A percentile compares a stretch with the other conserved stretches of the same genome.
Evolutionary conservation across 2,113 vertebrate species (phyloP).

Genomic region (Pelmatolapia mariae): DNA sequence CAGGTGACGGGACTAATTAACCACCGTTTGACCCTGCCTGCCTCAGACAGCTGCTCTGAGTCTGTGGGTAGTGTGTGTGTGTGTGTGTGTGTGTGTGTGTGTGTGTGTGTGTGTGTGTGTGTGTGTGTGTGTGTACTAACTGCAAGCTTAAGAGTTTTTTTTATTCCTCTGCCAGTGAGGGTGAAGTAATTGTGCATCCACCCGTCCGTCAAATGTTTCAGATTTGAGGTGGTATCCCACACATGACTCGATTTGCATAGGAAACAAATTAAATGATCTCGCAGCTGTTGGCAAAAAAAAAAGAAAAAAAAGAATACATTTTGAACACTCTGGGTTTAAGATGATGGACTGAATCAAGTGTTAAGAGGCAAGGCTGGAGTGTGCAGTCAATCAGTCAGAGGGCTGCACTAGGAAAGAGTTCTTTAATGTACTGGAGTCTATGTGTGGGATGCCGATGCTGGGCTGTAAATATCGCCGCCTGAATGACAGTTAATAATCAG

Average conservation of each 20-base stretch:
- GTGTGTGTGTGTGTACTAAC: background rate
- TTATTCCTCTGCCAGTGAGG: constrained; percentile 10
- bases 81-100: background rate
- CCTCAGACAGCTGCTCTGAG: constrained; percentile 60
- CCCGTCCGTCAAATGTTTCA: constrained; percentile 48
- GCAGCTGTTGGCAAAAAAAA: constrained; percentile 27
- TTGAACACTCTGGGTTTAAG: constrained; percentile 2
- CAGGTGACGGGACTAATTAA: constrained; percentile 70
- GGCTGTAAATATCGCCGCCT: constrained; percentile 11
- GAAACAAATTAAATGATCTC: constrained; percentile 50
- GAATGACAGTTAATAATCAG: constrained; percentile 30
- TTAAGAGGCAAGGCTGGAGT: constrained; percentile 3
- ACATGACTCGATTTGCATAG: constrained; percentile 58
- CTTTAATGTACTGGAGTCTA: background rate
- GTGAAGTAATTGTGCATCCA: constrained; percentile 40
- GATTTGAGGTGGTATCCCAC: constrained; percentile 42
- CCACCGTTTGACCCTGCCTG: constrained; percentile 63
- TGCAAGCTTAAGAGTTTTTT: constrained; percentile 10
- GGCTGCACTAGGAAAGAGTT: background rate
- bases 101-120: background rate
- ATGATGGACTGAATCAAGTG: constrained; percentile 8
- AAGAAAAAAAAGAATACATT: constrained; percentile 13
- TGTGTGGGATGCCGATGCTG: background rate
- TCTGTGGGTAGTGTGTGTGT: background rate
- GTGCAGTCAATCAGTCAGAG: constrained; percentile 42